Percentiles rank a stretch among this genome's conserved stretches.
Conservation (phyloP, 2,888 invertebrate genomes). For the Troides aeacus region DNA sequence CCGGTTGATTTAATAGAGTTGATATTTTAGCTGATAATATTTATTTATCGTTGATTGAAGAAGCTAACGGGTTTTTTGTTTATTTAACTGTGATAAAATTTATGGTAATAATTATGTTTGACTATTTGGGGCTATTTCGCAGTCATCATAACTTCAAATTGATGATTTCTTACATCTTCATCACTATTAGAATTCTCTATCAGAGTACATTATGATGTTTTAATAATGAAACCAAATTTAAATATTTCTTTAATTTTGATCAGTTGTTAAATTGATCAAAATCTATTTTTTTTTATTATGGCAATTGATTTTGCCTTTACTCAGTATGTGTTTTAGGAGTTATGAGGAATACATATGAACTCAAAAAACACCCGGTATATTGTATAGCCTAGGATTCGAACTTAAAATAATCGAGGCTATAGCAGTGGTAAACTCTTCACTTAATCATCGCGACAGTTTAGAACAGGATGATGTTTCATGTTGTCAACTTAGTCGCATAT, state of each 20-base stretch:
- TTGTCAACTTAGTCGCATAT: not conserved
- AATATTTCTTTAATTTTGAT: not conserved
- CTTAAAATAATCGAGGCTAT: not conserved
- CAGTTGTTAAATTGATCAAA: not conserved
- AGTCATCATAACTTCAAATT: not conserved
- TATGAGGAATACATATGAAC: too few species aligned
- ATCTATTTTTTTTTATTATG: too few species aligned
- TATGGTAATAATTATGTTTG: not conserved
- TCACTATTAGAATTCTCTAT: not conserved
- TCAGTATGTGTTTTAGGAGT: too few species aligned
- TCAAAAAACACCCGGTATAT: too few species aligned
- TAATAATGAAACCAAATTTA: not conserved
- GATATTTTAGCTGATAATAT: conserved; percentile 65
- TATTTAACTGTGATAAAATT: not conserved
- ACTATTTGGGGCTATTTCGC: not conserved
- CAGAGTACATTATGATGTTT: too few species aligned
- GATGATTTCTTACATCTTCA: not conserved
- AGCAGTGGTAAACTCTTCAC: not conserved
- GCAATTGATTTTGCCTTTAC: too few species aligned
- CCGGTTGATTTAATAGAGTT: conserved; percentile 60
- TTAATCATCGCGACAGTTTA: not conserved
- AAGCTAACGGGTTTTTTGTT: conserved; percentile 56
- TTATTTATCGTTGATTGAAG: conserved; percentile 63
- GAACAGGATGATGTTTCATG: not conserved
- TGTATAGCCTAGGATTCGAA: not conserved